These are phyloP conservation scores for Peromyscus melanophrys DNA, from an alignment of 2,797 vertebrate species.

Conservation along the genomic window DNA sequence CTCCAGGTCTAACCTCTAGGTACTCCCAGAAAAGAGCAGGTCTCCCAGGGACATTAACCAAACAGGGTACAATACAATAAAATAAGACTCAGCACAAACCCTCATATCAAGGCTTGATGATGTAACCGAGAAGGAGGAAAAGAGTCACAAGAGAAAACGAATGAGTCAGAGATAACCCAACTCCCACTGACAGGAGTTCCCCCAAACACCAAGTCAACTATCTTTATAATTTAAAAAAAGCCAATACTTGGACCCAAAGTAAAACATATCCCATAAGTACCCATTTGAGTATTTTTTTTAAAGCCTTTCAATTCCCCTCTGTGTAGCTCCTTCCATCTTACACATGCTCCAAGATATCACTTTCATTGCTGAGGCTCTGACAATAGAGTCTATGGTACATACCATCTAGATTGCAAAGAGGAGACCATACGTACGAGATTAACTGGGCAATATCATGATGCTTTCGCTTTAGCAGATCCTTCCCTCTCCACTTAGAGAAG, in stretches of 20 bases:
- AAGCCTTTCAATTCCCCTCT: background rate
- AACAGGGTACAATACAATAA: no score
- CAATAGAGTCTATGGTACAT: background rate
- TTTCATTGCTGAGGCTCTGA: background rate
- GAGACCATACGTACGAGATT: conserved; percentile 89
- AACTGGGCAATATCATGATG: conserved; percentile 95
- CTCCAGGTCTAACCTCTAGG: no score
- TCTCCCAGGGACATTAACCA: no score
- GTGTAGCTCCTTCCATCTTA: background rate
- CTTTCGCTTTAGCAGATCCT: conserved; percentile 85
- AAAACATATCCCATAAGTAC: background rate
- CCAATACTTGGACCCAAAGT: background rate
- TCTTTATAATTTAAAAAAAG: no score
- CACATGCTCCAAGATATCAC: background rate
- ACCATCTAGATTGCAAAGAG: background rate
- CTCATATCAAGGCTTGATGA: no score
- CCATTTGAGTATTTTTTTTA: background rate
- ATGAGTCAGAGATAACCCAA: no score
- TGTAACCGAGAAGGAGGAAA: no score
- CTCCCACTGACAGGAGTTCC: no score
- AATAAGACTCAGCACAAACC: no score
- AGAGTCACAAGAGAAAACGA: no score
- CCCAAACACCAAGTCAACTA: no score
- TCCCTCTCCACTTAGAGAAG: conserved; percentile 93
- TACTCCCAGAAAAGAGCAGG: no score